Percentiles rank a stretch among this genome's conserved stretches.
Conservation (phyloP, 2,888 invertebrate genomes). For the Stomorhina lunata region DNA sequence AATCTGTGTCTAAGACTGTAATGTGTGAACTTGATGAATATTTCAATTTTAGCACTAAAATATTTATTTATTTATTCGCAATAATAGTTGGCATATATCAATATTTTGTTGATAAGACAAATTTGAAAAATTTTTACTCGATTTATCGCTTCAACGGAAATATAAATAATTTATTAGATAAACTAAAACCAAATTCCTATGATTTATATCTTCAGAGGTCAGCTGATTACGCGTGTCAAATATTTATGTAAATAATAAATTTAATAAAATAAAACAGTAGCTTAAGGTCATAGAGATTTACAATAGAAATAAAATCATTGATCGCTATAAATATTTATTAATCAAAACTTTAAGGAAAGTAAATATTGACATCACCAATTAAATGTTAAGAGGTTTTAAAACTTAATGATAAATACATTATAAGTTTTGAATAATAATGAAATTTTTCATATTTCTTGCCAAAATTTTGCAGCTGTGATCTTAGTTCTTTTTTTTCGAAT, state of each 20-base stretch:
- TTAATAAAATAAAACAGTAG: neutral
- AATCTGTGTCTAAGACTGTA: too few relatives aligned
- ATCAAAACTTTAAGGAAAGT: too few relatives aligned
- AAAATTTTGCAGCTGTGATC: too few relatives aligned
- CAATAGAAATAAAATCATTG: neutral
- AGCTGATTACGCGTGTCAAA: constrained; percentile 8
- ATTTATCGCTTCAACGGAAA: constrained; percentile 17
- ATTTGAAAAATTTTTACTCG: constrained; percentile 5
- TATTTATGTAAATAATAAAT: neutral
- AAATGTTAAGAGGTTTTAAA: too few relatives aligned
- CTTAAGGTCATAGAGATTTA: constrained; percentile 24
- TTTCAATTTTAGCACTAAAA: neutral
- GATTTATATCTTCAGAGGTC: constrained; percentile 14
- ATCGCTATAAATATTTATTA: too few relatives aligned
- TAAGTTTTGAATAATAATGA: too few relatives aligned
- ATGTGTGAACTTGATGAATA: neutral
- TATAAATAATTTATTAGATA: neutral
- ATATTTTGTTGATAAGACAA: neutral
- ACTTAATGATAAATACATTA: too few relatives aligned
- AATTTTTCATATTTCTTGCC: too few relatives aligned
- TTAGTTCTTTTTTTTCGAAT: too few relatives aligned
- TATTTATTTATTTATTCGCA: neutral
- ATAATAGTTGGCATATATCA: neutral
- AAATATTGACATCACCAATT: too few relatives aligned
- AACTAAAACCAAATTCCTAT: neutral